phyloP scores from a whole-genome alignment of 2,888 invertebrate species.

The Pandemis corylana region DNA sequence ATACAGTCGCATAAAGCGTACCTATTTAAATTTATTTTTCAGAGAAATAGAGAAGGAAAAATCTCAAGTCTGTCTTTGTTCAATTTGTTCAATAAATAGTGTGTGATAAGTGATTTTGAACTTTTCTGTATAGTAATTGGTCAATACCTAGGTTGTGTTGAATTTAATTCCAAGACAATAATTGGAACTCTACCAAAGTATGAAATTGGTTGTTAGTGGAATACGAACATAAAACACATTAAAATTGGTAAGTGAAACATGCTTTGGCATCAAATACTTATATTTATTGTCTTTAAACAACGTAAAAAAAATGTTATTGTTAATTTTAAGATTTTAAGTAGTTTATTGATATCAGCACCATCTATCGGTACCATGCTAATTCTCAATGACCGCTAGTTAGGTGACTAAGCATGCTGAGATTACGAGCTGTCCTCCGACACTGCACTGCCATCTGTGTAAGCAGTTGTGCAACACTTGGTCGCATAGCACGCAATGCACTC shows the following conservation, averaged over 20 bases:
- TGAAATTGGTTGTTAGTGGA: no score
- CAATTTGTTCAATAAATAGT: no score
- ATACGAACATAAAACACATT: neutral
- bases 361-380: constrained; percentile 61
- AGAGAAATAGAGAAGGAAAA: no score
- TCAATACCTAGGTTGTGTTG: no score
- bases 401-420: constrained; percentile 43
- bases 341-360: constrained; percentile 58
- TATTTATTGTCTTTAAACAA: neutral
- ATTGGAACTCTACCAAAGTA: no score
- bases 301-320: neutral
- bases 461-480: constrained; percentile 60
- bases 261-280: neutral
- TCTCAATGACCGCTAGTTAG: constrained; percentile 52
- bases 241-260: neutral
- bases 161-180: no score
- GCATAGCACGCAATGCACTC: constrained; percentile 36
- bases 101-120: no score
- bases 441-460: constrained; percentile 75
- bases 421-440: constrained; percentile 32
- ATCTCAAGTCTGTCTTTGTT: no score
- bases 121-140: no score
- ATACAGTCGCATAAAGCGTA: neutral
- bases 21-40: no score
- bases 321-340: neutral